Percentiles rank a stretch among this genome's conserved stretches.
Conservation (phyloP, 2,888 invertebrate genomes). For the Hyalella azteca region DNA sequence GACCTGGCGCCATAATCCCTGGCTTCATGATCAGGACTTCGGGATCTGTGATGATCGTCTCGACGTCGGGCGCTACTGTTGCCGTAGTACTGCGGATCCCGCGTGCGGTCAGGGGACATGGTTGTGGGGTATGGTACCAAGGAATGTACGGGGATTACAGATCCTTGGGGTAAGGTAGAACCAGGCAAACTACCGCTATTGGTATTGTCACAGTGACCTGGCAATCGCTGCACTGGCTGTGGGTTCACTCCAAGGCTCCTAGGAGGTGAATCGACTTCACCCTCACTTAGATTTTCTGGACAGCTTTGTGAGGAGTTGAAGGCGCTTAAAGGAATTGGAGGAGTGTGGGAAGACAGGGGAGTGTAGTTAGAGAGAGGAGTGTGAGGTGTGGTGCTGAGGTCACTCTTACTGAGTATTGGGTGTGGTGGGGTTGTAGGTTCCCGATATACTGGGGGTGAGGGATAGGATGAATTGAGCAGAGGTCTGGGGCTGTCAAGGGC, state of each 20-base stretch:
- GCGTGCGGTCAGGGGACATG: slow-evolving; percentile 58
- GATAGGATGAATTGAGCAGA: slow-evolving; percentile 11
- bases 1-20: slow-evolving; percentile 48
- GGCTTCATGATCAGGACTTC: slow-evolving; percentile 48
- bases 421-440: slow-evolving; percentile 46
- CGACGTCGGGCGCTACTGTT: slow-evolving; percentile 43
- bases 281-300: slow-evolving; percentile 64
- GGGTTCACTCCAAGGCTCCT: slow-evolving; percentile 10
- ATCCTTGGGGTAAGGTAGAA: neutral
- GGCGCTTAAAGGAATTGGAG: neutral
- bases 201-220: neutral
- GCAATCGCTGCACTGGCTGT: slow-evolving; percentile 21
- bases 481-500: slow-evolving; percentile 8
- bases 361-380: slow-evolving; percentile 20
- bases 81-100: slow-evolving; percentile 44
- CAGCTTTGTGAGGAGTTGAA: neutral
- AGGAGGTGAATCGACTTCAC: slow-evolving; percentile 61
- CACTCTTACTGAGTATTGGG: neutral
- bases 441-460: slow-evolving; percentile 42
- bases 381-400: slow-evolving; percentile 30
- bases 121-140: slow-evolving; percentile 56
- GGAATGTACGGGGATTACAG: slow-evolving; percentile 37
- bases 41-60: slow-evolving; percentile 52
- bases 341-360: slow-evolving; percentile 34
- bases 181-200: slow-evolving; percentile 40